Conservation (phyloP, 2,113 vertebrate genomes). For the Lophochroa leadbeateri region DNA sequence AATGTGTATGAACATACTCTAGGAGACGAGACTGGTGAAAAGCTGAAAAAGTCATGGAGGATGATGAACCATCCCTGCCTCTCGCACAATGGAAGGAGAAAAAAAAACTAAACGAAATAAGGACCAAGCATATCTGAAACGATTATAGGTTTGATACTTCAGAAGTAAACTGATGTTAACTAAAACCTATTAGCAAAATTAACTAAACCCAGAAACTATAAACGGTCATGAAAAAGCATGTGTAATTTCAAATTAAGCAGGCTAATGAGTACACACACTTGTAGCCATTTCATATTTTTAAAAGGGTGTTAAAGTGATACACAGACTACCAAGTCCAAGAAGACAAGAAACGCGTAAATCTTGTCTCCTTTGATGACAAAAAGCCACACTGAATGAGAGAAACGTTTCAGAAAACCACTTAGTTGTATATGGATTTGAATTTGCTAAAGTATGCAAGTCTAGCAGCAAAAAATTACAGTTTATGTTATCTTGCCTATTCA, state of each 20-base stretch:
- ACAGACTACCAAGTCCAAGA: background rate
- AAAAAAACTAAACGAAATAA: background rate
- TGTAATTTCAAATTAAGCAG: background rate
- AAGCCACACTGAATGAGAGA: background rate
- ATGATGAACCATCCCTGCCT: background rate
- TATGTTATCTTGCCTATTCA: conserved; percentile 13
- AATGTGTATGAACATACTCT: background rate
- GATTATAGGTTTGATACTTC: background rate
- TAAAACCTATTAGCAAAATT: background rate
- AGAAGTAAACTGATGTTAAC: background rate
- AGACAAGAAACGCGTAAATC: background rate
- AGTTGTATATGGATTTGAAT: background rate
- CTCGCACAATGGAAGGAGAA: background rate
- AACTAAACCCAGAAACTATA: background rate
- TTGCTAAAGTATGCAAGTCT: background rate
- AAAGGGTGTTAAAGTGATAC: background rate
- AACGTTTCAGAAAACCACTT: background rate
- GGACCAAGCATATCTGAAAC: background rate
- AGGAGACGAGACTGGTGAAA: background rate
- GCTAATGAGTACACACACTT: background rate
- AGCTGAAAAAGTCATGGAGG: background rate
- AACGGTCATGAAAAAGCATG: background rate
- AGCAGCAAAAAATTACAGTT: conserved; percentile 11
- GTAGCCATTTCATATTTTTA: background rate
- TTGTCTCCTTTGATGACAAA: background rate